Conservation (phyloP, 2,888 invertebrate species). For the Megaustenia siamemsis region DNA sequence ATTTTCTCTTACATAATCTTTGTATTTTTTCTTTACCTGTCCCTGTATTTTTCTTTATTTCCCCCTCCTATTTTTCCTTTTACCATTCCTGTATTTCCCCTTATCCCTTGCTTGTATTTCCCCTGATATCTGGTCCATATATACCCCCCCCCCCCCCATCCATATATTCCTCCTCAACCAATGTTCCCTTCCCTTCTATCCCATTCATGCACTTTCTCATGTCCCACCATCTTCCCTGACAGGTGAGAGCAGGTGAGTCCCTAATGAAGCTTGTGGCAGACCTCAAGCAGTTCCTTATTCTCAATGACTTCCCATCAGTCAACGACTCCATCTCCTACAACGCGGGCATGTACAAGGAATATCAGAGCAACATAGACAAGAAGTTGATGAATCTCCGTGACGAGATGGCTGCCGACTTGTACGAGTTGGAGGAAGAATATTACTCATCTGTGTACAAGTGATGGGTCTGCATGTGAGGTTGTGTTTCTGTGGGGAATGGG, state of each 20-base stretch:
- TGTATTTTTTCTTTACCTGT: too few relatives aligned
- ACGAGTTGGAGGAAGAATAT: conserved; percentile 95
- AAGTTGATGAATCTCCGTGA: conserved; percentile 94
- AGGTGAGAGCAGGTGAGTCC: conserved; percentile 96
- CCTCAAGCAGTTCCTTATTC: conserved; percentile 97
- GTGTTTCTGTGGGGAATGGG: not conserved
- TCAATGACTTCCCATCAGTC: conserved; percentile 98
- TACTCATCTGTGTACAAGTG: conserved; percentile 82
- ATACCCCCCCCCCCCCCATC: too few relatives aligned
- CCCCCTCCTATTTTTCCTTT: too few relatives aligned
- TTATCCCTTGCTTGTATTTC: too few relatives aligned
- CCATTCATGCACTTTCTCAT: too few relatives aligned
- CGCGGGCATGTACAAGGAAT: conserved; percentile 91
- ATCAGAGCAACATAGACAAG: conserved; percentile 95
- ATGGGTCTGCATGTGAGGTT: not conserved
- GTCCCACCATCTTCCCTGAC: conserved; percentile 65
- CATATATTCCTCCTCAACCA: too few relatives aligned
- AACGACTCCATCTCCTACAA: conserved; percentile 98
- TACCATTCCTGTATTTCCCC: too few relatives aligned
- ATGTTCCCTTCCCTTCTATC: too few relatives aligned
- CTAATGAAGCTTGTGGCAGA: conserved; percentile 98
- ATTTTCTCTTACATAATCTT: too few relatives aligned
- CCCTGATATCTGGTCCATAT: too few relatives aligned
- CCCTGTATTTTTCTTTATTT: too few relatives aligned
- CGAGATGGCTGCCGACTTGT: conserved; percentile 95